These are phyloP conservation scores for Cerastis leucographa DNA, from an alignment of 2,888 invertebrate genomes.

Conservation along the genomic window DNA sequence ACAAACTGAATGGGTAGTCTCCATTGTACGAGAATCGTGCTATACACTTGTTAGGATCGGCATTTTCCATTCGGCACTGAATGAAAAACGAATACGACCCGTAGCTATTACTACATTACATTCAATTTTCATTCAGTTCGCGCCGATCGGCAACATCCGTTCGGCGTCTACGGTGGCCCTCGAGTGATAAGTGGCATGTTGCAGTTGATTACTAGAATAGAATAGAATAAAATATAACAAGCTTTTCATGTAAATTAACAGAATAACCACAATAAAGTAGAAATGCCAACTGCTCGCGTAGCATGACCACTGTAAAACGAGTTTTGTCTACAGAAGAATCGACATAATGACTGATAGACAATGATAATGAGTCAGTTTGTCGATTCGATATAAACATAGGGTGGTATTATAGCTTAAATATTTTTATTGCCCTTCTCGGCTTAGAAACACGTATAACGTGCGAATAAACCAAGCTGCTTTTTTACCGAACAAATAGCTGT, in stretches of 20 bases:
- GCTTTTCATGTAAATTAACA: neutral
- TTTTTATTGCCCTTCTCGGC: neutral
- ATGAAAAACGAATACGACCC: neutral
- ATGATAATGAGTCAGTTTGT: too few relatives aligned
- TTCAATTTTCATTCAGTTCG: neutral
- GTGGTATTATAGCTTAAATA: neutral
- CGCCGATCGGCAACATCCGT: neutral
- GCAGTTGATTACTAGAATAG: constrained; percentile 3
- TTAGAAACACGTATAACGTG: neutral
- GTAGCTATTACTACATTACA: neutral
- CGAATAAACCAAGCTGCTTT: neutral
- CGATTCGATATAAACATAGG: too few relatives aligned
- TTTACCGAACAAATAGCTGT: neutral
- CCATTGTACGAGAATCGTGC: neutral
- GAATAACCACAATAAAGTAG: too few relatives aligned
- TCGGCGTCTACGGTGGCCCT: neutral
- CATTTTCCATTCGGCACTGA: neutral
- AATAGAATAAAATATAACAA: neutral
- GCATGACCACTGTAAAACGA: too few relatives aligned
- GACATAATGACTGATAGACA: too few relatives aligned
- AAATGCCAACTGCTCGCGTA: too few relatives aligned
- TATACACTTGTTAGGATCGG: neutral
- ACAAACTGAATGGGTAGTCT: neutral
- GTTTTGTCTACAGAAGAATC: too few relatives aligned
- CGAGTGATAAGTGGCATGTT: neutral